Evolutionary conservation across 2,888 invertebrate genomes (phyloP).

Genomic region (Panopea generosa): DNA sequence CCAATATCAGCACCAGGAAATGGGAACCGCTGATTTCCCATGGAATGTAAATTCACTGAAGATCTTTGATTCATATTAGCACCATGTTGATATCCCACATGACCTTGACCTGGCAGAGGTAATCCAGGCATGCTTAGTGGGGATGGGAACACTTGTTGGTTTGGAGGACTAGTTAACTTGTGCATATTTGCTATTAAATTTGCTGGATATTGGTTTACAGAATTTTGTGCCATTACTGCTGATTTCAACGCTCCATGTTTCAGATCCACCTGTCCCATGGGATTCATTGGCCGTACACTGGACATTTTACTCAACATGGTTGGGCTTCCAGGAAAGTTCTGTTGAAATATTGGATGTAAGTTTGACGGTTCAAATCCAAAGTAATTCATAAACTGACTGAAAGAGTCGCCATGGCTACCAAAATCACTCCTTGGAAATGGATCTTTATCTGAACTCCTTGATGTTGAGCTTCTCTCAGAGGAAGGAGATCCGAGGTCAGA

Average conservation of each 20-base stretch:
- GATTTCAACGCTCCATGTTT: constrained; percentile 15
- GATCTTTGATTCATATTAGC: constrained; percentile 14
- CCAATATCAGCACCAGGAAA: constrained; percentile 11
- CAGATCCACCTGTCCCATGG: neutral
- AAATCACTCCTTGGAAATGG: constrained; percentile 26
- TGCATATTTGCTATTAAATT: constrained; percentile 55
- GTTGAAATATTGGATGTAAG: constrained; percentile 33
- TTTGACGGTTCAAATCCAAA: constrained; percentile 35
- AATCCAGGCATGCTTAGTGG: constrained; percentile 23
- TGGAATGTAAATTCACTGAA: constrained; percentile 1
- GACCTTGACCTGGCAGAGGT: constrained; percentile 21
- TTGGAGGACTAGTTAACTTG: constrained; percentile 60
- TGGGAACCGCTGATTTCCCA: constrained; percentile 2
- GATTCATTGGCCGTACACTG: neutral
- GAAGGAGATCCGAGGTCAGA: constrained; percentile 23
- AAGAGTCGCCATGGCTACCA: constrained; percentile 20
- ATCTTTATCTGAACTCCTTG: constrained; percentile 24
- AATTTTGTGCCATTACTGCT: constrained; percentile 22
- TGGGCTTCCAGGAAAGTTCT: constrained; percentile 18
- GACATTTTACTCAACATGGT: constrained; percentile 24
- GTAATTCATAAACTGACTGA: constrained; percentile 44
- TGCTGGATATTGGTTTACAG: constrained; percentile 27
- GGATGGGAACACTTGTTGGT: constrained; percentile 62
- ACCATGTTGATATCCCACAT: constrained; percentile 42
- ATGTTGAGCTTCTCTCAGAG: constrained; percentile 27